Evolutionary conservation across 1,140 invertebrate genomes (phyloP).

Genomic region (Saccostrea echinata): DNA sequence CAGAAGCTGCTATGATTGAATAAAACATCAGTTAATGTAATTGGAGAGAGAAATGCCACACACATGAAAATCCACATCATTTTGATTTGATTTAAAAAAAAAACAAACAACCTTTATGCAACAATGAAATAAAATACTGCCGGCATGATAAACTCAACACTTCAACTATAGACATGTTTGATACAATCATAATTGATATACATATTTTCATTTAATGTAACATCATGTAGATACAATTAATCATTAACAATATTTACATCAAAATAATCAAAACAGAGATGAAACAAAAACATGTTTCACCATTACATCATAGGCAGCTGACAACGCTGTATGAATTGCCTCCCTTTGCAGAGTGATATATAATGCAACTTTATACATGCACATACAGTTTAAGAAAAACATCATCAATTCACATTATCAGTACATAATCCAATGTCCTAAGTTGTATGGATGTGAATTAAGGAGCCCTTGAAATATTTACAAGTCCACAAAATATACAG

Average conservation of each 20-base stretch:
- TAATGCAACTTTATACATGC: neutral
- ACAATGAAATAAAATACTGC: constrained; percentile 36
- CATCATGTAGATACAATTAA: neutral
- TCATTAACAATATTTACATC: constrained; percentile 31
- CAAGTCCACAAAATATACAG: neutral
- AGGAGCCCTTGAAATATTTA: neutral
- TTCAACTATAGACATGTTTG: neutral
- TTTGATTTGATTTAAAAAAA: constrained; percentile 18
- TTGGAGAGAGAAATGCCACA: neutral
- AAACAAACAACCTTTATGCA: constrained; percentile 27
- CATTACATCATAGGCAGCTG: neutral
- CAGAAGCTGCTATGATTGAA: neutral
- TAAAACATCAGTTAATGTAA: neutral
- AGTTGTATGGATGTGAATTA: neutral
- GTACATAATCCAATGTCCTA: no score
- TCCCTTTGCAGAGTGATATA: constrained; percentile 1
- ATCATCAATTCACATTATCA: no score
- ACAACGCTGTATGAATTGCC: neutral
- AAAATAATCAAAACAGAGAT: constrained; percentile 9
- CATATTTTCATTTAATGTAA: neutral
- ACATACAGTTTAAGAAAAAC: neutral
- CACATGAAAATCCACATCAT: neutral
- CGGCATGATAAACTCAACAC: constrained; percentile 13
- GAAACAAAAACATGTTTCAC: neutral
- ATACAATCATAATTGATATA: constrained; percentile 14